Evolutionary conservation across 2,797 vertebrate species (phyloP), one percentile per base, ranked within the genome.

Genomic region (Helicolenus hilgendorfi): DNA sequence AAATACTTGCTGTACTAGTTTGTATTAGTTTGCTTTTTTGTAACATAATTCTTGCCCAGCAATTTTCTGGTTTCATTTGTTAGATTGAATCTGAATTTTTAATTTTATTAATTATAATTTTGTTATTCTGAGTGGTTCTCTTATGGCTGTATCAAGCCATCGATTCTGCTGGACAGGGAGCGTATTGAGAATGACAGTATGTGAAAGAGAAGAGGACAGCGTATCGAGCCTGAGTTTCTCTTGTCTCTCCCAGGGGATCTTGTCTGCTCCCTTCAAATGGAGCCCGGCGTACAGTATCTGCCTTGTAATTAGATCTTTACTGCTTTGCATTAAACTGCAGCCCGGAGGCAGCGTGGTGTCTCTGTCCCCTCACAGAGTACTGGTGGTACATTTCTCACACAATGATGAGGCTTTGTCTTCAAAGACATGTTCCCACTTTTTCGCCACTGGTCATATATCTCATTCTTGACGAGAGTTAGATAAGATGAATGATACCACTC

Each of bases 301-400:
- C 64, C 85, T 89, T 82, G 89, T 91, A 93, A 94, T 94, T 89
- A 88, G 84, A 93, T 84, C 89, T 83, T 84, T 14, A 36, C 75
- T 87, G 80, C 87, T 89, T 83, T 92, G 80, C 80, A 92, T 92
- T 71, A 77, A 90, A 86, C 80, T 33, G 64, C 38, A 33, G 84
- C 78, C 74, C 78, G 38, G 87, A 78, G 85, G 72, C 77, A 36
- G 82, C 26, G 14, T 70, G 81, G 81, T 82, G 71, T 69, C 49
- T 80, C 67, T 86, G 77, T 75, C 77, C 80, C 70, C 74, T 77
- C 76, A 3, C 35, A 27, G 56, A 79, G 11, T 27, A 29, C 45
- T 64, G 29, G 27, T 64, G 65, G 11, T 72, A 69, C 53, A 72
- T 74, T 86, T 86, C 55, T 71, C 89, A 58, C 68, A 62, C 41